Conservation (phyloP, 2,113 vertebrate species). For the Megaleporinus macrocephalus region DNA sequence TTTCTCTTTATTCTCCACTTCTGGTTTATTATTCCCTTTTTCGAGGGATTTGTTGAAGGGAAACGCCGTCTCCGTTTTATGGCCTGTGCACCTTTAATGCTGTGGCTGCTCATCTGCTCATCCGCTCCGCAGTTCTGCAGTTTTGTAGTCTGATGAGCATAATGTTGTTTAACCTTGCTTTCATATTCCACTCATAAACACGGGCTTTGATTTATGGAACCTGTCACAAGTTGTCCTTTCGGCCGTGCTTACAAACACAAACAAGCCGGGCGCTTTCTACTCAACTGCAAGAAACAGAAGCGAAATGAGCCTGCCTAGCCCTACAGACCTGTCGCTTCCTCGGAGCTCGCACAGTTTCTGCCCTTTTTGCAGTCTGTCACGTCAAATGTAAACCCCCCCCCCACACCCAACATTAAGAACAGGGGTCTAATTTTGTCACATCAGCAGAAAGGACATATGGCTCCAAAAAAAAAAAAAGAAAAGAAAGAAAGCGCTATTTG, state of each 20-base stretch:
- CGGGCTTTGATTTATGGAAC: slow-evolving; percentile 41
- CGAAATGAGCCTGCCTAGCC: slow-evolving; percentile 41
- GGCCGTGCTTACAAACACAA: slow-evolving; percentile 42
- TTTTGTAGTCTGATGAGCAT: slow-evolving; percentile 24
- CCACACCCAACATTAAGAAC: slow-evolving; percentile 43
- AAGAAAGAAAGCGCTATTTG: slow-evolving; percentile 47
- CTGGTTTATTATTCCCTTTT: not conserved
- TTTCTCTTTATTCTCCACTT: not conserved
- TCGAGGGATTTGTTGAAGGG: not conserved
- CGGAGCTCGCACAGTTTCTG: slow-evolving; percentile 54
- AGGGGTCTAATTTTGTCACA: slow-evolving; percentile 49
- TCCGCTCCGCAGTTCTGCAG: not conserved
- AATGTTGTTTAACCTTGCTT: slow-evolving; percentile 42
- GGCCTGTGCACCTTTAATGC: slow-evolving; percentile 6
- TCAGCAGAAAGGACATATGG: slow-evolving; percentile 64
- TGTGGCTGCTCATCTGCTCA: slow-evolving; percentile 30
- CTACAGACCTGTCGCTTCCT: slow-evolving; percentile 46
- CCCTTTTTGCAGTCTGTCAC: slow-evolving; percentile 68
- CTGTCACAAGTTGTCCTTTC: slow-evolving; percentile 24
- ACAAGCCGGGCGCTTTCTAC: slow-evolving; percentile 30
- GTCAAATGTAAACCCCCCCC: slow-evolving; percentile 57
- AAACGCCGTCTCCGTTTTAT: not conserved
- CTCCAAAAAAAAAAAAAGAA: slow-evolving; percentile 56
- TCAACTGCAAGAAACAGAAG: slow-evolving; percentile 27
- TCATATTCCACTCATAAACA: slow-evolving; percentile 40